Conservation (phyloP, 2,888 invertebrate genomes). For the Priocnemis perturbator region DNA sequence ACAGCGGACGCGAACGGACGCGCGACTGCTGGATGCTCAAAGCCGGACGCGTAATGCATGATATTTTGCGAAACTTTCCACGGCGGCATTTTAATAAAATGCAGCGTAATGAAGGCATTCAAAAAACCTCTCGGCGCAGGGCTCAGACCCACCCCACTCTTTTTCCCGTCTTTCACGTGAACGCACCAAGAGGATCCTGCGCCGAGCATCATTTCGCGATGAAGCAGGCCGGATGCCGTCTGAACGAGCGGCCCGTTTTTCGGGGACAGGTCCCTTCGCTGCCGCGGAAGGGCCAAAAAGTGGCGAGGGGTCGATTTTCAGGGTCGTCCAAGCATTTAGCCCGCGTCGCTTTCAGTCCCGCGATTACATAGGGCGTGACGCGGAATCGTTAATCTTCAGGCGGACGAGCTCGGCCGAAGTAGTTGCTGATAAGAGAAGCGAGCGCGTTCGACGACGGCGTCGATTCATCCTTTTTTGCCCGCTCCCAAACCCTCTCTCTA, state of each 20-base stretch:
- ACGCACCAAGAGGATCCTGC: too few relatives aligned
- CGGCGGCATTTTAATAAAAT: too few relatives aligned
- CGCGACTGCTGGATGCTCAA: too few relatives aligned
- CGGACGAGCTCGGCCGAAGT: constrained; percentile 12
- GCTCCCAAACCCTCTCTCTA: not conserved
- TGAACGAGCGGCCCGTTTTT: constrained; percentile 41
- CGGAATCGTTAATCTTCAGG: constrained; percentile 38
- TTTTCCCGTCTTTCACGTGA: too few relatives aligned
- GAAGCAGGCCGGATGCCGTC: too few relatives aligned
- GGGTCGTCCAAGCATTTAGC: constrained; percentile 32
- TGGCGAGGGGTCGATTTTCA: constrained; percentile 20
- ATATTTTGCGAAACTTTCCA: too few relatives aligned
- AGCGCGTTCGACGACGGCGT: not conserved
- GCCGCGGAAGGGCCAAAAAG: constrained; percentile 6
- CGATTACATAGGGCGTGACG: constrained; percentile 13
- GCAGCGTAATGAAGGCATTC: constrained; percentile 4
- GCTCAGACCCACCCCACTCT: too few relatives aligned
- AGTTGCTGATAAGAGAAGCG: constrained; percentile 27
- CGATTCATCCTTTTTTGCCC: constrained; percentile 13
- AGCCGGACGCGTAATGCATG: too few relatives aligned
- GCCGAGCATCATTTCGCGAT: constrained; percentile 30
- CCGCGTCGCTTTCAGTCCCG: not conserved
- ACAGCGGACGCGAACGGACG: too few relatives aligned
- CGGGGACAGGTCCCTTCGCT: constrained; percentile 10
- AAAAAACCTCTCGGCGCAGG: not conserved